Evolutionary conservation across 1,140 invertebrate species (phyloP).

Genomic region (Listronotus bonariensis): DNA sequence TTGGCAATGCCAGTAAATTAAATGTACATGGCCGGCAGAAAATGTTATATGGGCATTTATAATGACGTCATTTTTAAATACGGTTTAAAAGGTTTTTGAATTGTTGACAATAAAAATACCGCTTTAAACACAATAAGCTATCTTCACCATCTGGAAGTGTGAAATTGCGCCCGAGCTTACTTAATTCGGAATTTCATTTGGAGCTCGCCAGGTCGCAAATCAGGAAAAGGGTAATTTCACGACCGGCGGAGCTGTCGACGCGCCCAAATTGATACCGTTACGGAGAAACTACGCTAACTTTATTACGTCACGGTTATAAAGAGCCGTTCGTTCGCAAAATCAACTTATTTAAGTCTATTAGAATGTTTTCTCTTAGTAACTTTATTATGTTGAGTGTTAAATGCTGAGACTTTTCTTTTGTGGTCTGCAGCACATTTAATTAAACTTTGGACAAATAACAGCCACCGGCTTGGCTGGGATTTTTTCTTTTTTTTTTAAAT

Average conservation of each 20-base stretch:
- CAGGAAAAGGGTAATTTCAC: slow-evolving; percentile 53
- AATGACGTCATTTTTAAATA: too few relatives aligned
- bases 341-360: slow-evolving; percentile 22
- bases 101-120: too few relatives aligned
- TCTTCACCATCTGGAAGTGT: slow-evolving; percentile 38
- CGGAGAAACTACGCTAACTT: slow-evolving; percentile 32
- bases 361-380: slow-evolving; percentile 5
- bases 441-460: too few relatives aligned
- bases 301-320: slow-evolving; percentile 27
- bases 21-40: too few relatives aligned
- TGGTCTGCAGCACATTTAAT: too few relatives aligned
- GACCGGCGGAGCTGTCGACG: slow-evolving; percentile 31
- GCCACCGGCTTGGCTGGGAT: too few relatives aligned
- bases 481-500: too few relatives aligned
- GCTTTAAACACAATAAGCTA: slow-evolving; percentile 47
- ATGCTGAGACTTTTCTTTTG: background rate
- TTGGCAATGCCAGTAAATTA: too few relatives aligned
- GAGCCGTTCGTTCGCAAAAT: slow-evolving; percentile 16
- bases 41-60: too few relatives aligned
- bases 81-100: too few relatives aligned
- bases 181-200: slow-evolving; percentile 56
- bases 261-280: slow-evolving; percentile 35
- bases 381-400: slow-evolving; percentile 3
- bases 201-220: slow-evolving; percentile 52
- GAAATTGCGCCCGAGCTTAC: slow-evolving; percentile 48